These are phyloP conservation scores for Campylomormyrus numenius DNA, from an alignment of 2,113 vertebrate species.

Conservation along the genomic window DNA sequence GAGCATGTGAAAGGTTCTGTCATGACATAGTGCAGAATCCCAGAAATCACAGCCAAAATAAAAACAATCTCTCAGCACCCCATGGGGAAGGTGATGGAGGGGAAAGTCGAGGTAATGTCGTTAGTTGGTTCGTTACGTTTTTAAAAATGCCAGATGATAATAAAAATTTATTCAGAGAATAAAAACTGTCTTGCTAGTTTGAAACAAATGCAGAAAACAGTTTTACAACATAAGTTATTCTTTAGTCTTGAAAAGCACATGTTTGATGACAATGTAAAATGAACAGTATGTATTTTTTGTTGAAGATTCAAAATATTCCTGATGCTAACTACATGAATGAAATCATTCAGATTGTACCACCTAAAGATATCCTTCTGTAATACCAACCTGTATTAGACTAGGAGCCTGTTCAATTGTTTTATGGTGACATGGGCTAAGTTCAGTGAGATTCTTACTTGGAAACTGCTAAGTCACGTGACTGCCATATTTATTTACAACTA, in stretches of 20 bases:
- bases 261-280: neutral
- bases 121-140: neutral
- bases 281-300: neutral
- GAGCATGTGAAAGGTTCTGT: neutral
- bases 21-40: neutral
- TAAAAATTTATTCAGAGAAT: too few species aligned
- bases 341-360: neutral
- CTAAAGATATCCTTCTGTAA: neutral
- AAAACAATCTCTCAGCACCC: neutral
- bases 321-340: neutral
- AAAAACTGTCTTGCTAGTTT: neutral
- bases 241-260: neutral
- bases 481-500: neutral
- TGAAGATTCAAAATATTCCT: neutral
- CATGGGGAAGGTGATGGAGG: neutral
- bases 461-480: neutral
- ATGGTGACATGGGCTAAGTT: neutral
- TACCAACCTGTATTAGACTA: neutral
- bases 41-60: neutral
- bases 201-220: neutral
- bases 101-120: neutral
- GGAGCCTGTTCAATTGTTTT: neutral
- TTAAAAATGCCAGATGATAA: too few species aligned
- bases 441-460: neutral
- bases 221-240: neutral